These are phyloP conservation scores for Elgonia sp. DNA, from an alignment of 2,888 invertebrate species.

Conservation along the genomic window DNA sequence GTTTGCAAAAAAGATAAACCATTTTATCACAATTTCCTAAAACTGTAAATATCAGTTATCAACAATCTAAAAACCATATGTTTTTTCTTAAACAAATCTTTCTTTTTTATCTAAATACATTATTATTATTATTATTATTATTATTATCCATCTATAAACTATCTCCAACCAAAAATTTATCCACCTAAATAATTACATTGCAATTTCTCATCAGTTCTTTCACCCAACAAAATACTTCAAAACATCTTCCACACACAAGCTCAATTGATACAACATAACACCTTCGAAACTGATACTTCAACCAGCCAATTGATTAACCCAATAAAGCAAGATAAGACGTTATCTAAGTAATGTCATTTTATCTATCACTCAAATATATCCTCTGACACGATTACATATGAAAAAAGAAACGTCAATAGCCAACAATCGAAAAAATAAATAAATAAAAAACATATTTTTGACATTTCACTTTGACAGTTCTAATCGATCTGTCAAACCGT, in stretches of 20 bases:
- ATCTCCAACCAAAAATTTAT: no score
- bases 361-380: conserved; percentile 39
- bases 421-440: background rate
- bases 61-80: background rate
- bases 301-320: conserved; percentile 51
- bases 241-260: background rate
- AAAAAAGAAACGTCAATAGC: background rate
- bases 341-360: conserved; percentile 59
- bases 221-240: background rate
- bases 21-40: no score
- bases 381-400: background rate
- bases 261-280: conserved; percentile 16
- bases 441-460: no score
- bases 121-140: background rate
- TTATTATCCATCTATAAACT: background rate
- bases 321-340: conserved; percentile 67
- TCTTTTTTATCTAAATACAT: background rate
- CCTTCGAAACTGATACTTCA: conserved; percentile 39
- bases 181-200: no score
- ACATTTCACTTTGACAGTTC: no score
- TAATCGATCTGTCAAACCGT: background rate
- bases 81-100: background rate
- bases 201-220: no score
- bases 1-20: no score
- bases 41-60: background rate